Base-by-base conservation (phyloP, 2,888 invertebrate species). In the Amiota communis region DNA sequence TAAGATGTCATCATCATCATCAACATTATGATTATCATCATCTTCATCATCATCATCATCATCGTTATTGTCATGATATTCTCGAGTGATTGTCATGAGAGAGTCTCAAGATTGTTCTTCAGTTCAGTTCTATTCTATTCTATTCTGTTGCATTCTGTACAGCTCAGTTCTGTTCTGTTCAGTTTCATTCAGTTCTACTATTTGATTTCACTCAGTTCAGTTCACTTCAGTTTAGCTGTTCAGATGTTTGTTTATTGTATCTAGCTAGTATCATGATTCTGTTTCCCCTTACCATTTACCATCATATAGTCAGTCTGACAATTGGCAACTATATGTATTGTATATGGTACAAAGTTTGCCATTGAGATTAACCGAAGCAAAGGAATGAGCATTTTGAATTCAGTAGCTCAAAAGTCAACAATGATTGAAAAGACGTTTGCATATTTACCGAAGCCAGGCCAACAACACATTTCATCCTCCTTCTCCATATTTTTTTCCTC, bases 1-100 rank as follows among this genome's bases (percentile, higher is more conserved):
- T 70, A 53, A 70, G 70, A 57, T 70, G 70, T 70, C 70, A 70
- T 49, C 57, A 70, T 36, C 63, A 36, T 53, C 15, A 20, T 15
- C 59, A 59, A 10, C 20, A 59, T 12, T 23, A 59, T 8, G 12
- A 17, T 17, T 12, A 59, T 63, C 61, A 63, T 63, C 36, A 20
- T 36, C 36, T 36, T 13, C 63, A 63, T 4, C 63, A 46, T n/a
- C 46, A 13, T 36, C 63, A 63, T 46, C 63, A 36, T n/a, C 63
- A 63, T 13, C 36, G n/a, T 63, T 36, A 63, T 63, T 13, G 63
- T 15, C 12, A 63, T 63, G 63, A 63, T 36, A 36, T 36, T 36
- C 46, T 63, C 63, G 13, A 63, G 63, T 63, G 63, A 63, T 63
- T 63, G 23, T 13, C 13, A n/a, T n/a, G 12, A 12, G 13, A n/a